Conservation (phyloP, 2,797 vertebrate species). For the Siniperca obscura region DNA sequence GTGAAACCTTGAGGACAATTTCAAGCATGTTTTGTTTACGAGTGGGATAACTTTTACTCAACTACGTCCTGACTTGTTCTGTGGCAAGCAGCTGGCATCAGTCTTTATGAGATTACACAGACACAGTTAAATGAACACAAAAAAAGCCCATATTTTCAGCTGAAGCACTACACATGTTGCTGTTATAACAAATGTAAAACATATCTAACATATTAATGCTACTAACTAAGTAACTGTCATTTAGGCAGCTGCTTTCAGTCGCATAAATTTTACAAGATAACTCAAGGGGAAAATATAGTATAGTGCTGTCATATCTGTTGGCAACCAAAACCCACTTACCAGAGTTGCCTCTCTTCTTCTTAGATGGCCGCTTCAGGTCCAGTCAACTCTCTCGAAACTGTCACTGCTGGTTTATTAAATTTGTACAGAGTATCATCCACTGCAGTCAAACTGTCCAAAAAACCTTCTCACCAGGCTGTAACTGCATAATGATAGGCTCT, state of each 20-base stretch:
- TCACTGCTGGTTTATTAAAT: conserved; percentile 39
- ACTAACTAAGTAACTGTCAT: not conserved
- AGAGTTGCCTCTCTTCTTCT: conserved; percentile 16
- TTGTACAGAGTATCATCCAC: conserved; percentile 23
- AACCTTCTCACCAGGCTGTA: conserved; percentile 23
- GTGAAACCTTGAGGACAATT: conserved; percentile 6
- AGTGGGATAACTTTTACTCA: conserved; percentile 59
- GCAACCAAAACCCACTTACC: conserved; percentile 35
- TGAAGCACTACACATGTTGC: not conserved
- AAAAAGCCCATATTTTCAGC: conserved; percentile 12
- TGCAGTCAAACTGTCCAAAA: conserved; percentile 43
- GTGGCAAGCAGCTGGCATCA: conserved; percentile 30
- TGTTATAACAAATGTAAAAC: conserved; percentile 22
- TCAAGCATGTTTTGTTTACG: conserved; percentile 38
- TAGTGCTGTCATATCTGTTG: not conserved
- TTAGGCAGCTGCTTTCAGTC: not conserved
- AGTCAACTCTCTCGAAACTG: conserved; percentile 24
- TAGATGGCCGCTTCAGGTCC: conserved; percentile 24
- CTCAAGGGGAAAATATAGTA: not conserved
- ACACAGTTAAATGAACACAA: conserved; percentile 15
- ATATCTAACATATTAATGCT: not conserved
- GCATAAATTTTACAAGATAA: not conserved
- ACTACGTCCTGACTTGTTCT: conserved; percentile 43
- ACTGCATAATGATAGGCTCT: conserved; percentile 39
- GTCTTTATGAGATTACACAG: conserved; percentile 35